Conservation (phyloP, 2,797 vertebrate species). For the Pipistrellus nathusii region DNA sequence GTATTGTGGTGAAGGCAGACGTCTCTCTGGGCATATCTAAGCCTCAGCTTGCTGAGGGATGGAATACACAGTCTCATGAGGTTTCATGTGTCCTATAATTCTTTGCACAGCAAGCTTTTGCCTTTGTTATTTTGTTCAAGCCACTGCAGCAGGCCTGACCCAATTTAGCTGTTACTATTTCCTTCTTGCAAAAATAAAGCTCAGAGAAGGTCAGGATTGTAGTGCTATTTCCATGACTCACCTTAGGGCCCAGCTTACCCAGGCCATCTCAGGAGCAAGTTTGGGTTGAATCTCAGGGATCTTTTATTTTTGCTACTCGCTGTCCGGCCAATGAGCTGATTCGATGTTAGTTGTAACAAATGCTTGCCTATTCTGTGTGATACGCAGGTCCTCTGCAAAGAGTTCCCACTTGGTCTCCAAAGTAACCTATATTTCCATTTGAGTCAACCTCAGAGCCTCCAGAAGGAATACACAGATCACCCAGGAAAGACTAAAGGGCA, state of each 20-base stretch:
- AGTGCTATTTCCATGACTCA: neutral
- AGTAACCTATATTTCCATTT: neutral
- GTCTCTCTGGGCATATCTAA: constrained; percentile 23
- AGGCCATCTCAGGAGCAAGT: neutral
- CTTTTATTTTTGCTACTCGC: neutral
- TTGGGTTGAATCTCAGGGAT: neutral
- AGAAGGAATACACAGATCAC: neutral
- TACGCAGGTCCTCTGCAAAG: neutral
- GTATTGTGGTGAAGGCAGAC: constrained; percentile 17
- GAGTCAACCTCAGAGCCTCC: neutral
- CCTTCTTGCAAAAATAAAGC: constrained; percentile 38
- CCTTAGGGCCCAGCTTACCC: neutral
- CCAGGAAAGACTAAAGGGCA: neutral
- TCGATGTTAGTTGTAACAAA: neutral
- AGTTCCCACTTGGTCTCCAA: neutral
- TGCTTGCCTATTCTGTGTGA: neutral
- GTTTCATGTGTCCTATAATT: constrained; percentile 67
- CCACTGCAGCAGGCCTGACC: constrained; percentile 48
- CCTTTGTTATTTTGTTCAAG: constrained; percentile 67
- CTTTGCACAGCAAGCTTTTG: constrained; percentile 61
- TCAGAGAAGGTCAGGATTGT: constrained; percentile 17
- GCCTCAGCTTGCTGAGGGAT: constrained; percentile 1
- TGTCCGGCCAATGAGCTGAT: neutral
- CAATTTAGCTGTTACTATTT: constrained; percentile 57
- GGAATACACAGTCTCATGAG: neutral